Base-by-base conservation (phyloP, 2,113 vertebrate species). In the Bubo scandiacus region DNA sequence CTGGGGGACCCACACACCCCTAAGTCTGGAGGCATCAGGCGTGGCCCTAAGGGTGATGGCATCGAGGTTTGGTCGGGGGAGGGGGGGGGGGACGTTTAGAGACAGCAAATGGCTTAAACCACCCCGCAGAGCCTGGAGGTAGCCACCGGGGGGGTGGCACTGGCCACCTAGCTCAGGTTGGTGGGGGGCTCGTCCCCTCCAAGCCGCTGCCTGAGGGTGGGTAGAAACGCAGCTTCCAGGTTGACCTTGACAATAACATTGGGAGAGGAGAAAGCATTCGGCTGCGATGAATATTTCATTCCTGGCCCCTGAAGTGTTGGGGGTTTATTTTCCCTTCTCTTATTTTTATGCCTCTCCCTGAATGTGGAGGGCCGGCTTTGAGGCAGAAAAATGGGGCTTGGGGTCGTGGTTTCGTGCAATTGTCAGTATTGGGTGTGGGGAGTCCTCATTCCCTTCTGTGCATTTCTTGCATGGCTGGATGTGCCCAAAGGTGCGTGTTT, bases 191-290 rank as follows among this genome's bases (percentile, higher is more conserved):
- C 36, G 23, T 68, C 54, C 86, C 49, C n/a, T 32, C 2, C 3
- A 9, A 75, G 80, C 21, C 1, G 2, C 58, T 59, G 51, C 75
- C 51, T 3, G 38, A 59, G 78, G 90, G 32, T 30, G 88, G 88
- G 63, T 15, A 40, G 72, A 51, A 92, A 94, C 23, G 89, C 55
- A 84, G 94, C 86, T 79, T 90, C 96, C 77, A 54, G 70, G 9
- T 45, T 98, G 98, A 98, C 98, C 98, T 98, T 98, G 98, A 97
- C 88, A 4, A 42, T 98, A 96, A 97, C 98, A 98, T 94, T 98
- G 97, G 57, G 88, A 57, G 58, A 77, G 92, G 81, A 92, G 96
- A 86, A 80, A 52, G 72, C 81, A 1, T 22, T 25, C 0, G 18
- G 42, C 91, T 32, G 32, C 27, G 1, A 72, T 45, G 81, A 83